Evolutionary conservation across 2,888 invertebrate species (phyloP).

Genomic region (Apantesis nais): DNA sequence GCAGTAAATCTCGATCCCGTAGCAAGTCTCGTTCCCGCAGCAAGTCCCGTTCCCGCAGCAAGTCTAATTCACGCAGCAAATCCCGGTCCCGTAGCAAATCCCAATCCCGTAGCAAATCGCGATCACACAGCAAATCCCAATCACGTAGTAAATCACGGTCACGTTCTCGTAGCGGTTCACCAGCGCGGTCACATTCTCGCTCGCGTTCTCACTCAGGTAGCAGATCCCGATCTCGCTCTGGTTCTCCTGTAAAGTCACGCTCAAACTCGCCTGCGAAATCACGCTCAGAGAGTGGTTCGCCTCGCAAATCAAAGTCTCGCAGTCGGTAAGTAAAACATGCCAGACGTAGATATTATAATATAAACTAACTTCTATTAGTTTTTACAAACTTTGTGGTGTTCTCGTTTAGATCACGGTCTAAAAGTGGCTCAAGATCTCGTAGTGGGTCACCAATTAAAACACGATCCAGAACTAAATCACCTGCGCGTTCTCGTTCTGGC

Average conservation of each 20-base stretch:
- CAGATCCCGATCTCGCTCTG: conserved; percentile 22
- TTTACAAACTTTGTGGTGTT: background rate
- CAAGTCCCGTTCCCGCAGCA: conserved; percentile 47
- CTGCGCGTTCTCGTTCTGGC: conserved; percentile 45
- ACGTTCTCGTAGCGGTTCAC: conserved; percentile 50
- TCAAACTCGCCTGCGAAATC: conserved; percentile 21
- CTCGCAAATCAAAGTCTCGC: conserved; percentile 37
- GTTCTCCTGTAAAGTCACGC: conserved; percentile 23
- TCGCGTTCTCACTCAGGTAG: conserved; percentile 31
- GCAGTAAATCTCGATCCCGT: conserved; percentile 45
- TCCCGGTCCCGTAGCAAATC: conserved; percentile 44
- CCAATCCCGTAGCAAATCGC: conserved; percentile 28
- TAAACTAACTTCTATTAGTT: too few relatives aligned
- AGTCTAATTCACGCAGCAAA: conserved; percentile 28
- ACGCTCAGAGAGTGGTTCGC: conserved; percentile 42
- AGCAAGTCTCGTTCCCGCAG: conserved; percentile 50
- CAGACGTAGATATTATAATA: background rate
- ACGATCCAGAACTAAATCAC: conserved; percentile 56
- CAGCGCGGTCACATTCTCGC: conserved; percentile 44
- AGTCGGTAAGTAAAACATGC: conserved; percentile 18
- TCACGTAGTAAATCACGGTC: conserved; percentile 45
- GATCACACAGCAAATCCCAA: conserved; percentile 53
- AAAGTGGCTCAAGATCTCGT: conserved; percentile 48
- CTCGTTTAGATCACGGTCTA: conserved; percentile 19
- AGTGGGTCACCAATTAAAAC: conserved; percentile 52